Conservation (phyloP, 2,113 vertebrate genomes). For the Patagioenas fasciata region DNA sequence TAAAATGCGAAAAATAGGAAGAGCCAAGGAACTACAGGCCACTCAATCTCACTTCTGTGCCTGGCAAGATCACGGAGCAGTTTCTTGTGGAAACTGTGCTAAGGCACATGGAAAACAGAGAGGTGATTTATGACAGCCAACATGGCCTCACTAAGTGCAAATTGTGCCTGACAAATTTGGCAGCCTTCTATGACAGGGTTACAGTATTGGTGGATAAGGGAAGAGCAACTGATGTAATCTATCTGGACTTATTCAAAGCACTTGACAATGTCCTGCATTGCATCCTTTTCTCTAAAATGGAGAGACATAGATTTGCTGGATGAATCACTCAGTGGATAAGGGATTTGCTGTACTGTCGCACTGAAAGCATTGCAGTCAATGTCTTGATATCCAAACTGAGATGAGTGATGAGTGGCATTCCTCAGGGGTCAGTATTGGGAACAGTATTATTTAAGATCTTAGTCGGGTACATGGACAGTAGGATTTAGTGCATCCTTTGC, state of each 20-base stretch:
- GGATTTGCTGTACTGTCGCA: rapidly evolving
- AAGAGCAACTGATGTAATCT: neutral
- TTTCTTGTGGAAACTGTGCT: neutral
- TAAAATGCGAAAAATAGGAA: neutral
- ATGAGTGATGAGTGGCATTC: neutral
- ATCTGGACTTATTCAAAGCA: neutral
- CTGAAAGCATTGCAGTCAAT: rapidly evolving
- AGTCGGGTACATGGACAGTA: neutral
- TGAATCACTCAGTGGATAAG: neutral
- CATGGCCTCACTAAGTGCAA: neutral
- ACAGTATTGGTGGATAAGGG: neutral
- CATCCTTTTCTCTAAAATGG: neutral
- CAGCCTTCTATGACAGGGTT: neutral
- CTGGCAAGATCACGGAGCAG: neutral
- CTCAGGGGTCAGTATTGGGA: rapidly evolving
- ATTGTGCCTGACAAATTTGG: neutral
- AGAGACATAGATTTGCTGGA: neutral
- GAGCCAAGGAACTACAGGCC: rapidly evolving
- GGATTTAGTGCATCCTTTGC: too few relatives aligned
- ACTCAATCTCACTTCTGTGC: neutral
- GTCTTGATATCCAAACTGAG: rapidly evolving
- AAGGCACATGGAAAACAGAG: neutral
- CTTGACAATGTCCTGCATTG: neutral
- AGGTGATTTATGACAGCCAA: neutral
- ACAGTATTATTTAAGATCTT: neutral